A percentile compares a stretch with the other conserved stretches of the same genome.
Conservation (phyloP, 2,888 invertebrate species). For the Campoletis raptor region DNA sequence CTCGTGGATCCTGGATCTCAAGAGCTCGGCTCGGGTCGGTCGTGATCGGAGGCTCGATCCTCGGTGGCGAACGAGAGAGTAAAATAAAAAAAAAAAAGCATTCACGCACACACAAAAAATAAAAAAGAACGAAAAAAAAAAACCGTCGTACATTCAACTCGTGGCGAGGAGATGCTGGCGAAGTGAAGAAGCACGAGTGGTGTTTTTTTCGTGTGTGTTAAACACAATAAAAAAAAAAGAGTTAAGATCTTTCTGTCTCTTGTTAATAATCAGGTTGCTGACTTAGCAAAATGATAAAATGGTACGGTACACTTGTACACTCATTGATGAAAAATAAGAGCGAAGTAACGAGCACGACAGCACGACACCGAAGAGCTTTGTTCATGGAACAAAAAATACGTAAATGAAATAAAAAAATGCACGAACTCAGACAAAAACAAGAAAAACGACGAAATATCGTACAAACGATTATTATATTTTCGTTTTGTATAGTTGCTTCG, state of each 20-base stretch:
- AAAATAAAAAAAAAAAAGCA: conserved; percentile 22
- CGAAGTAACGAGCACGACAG: background rate
- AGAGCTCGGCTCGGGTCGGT: conserved; percentile 65
- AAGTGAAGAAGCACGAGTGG: background rate
- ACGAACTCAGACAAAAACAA: background rate
- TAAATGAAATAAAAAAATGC: background rate
- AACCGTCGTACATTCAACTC: conserved; percentile 41
- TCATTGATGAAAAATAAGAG: conserved; percentile 28
- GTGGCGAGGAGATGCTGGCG: conserved; percentile 14
- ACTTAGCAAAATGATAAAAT: conserved; percentile 25
- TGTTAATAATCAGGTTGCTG: conserved; percentile 7
- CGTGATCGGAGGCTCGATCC: conserved; percentile 66
- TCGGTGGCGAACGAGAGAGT: conserved; percentile 35
- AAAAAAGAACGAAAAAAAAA: background rate
- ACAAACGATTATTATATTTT: background rate
- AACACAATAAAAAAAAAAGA: background rate
- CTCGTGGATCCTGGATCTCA: conserved; percentile 63
- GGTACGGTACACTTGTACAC: conserved; percentile 19
- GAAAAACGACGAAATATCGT: background rate
- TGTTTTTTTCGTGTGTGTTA: conserved; percentile 1
- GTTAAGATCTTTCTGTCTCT: conserved; percentile 4
- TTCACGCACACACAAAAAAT: conserved; percentile 6
- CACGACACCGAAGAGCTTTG: background rate
- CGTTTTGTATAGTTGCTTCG: background rate
- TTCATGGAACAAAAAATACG: background rate